These are phyloP conservation scores for Sorex maritimensis DNA, from an alignment of 2,797 vertebrate genomes.

Conservation along the genomic window DNA sequence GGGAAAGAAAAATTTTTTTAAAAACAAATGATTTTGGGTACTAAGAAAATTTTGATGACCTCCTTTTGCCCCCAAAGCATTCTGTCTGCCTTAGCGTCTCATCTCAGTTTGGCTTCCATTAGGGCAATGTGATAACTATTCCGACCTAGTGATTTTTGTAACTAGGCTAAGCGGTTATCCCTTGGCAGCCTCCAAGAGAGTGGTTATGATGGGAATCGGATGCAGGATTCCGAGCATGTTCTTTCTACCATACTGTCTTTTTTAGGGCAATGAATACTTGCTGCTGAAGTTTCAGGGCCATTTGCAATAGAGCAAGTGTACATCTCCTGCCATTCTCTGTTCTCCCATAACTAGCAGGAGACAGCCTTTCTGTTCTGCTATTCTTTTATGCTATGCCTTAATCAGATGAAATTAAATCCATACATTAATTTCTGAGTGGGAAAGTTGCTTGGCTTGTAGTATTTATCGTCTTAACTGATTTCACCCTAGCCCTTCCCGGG, in stretches of 20 bases:
- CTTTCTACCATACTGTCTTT: slow-evolving; percentile 56
- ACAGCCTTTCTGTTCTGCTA: slow-evolving; percentile 1
- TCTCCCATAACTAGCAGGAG: background rate
- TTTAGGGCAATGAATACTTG: slow-evolving; percentile 35
- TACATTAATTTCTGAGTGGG: slow-evolving; percentile 23
- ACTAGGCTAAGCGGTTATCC: slow-evolving; percentile 24
- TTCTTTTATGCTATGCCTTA: background rate
- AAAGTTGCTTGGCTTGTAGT: slow-evolving; percentile 25
- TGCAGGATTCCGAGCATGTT: background rate
- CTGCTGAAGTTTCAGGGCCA: slow-evolving; percentile 38
- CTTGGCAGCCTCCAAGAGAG: slow-evolving; percentile 26
- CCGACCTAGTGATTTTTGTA: slow-evolving; percentile 64
- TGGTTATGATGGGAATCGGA: background rate
- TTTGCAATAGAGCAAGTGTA: slow-evolving; percentile 57
- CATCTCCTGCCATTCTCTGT: background rate
- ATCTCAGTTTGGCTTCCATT: slow-evolving; percentile 18
- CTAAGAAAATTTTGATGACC: slow-evolving; percentile 76
- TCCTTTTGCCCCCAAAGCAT: background rate
- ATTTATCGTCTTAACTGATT: slow-evolving; percentile 56
- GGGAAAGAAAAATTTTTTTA: background rate
- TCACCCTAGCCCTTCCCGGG: slow-evolving; percentile 28
- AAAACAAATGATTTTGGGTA: slow-evolving; percentile 72
- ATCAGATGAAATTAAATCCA: background rate
- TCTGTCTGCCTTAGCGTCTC: slow-evolving; percentile 30
- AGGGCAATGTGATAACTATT: slow-evolving; percentile 64